Evolutionary conservation across 2,113 vertebrate species (phyloP).

Genomic region (Bothrops jararaca): DNA sequence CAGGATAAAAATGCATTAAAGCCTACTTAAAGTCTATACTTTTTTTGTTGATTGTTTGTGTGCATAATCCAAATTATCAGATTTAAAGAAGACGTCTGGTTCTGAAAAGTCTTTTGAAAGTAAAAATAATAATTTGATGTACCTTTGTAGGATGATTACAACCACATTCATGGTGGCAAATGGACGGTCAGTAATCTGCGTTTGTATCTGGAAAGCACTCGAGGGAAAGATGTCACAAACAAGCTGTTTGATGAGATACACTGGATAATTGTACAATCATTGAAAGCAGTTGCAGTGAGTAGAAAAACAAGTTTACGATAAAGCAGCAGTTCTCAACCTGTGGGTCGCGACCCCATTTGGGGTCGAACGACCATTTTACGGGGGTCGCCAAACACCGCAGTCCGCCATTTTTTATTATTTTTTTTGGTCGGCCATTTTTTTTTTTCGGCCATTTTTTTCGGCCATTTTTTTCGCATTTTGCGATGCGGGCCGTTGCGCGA

Average conservation of each 20-base stretch:
- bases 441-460: no score
- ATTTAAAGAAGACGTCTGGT: not conserved
- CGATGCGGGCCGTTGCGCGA: no score
- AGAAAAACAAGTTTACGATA: constrained; percentile 6
- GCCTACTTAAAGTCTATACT: not conserved
- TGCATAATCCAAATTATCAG: not conserved
- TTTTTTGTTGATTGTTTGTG: not conserved
- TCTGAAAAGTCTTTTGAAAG: not conserved
- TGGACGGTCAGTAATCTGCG: constrained; percentile 95
- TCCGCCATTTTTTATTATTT: no score
- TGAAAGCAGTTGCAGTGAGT: constrained; percentile 95
- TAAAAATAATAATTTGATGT: constrained; percentile 5
- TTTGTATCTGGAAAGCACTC: constrained; percentile 94
- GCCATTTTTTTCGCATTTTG: no score
- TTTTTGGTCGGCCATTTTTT: no score
- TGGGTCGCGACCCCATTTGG: no score
- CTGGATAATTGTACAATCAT: constrained; percentile 96
- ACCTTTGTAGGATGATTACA: constrained; percentile 91
- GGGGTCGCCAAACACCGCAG: no score
- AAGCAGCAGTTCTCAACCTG: no score
- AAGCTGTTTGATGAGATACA: constrained; percentile 95
- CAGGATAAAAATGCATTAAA: not conserved
- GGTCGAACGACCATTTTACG: no score
- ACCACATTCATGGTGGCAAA: constrained; percentile 96
- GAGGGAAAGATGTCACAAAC: constrained; percentile 89